These are phyloP conservation scores for Cylindroiulus punctatus DNA, from an alignment of 2,888 invertebrate species.

Conservation along the genomic window DNA sequence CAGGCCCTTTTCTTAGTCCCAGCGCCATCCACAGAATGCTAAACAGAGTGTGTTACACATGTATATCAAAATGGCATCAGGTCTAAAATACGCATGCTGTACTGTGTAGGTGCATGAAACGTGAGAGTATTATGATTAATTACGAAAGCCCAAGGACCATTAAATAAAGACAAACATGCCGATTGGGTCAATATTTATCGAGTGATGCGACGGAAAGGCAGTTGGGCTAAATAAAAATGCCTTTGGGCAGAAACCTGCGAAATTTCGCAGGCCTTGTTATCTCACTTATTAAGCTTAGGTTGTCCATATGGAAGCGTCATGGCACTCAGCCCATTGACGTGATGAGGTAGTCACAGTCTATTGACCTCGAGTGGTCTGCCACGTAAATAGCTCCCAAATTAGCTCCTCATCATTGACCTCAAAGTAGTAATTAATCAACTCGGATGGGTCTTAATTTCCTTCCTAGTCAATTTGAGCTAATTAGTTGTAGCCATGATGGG, in stretches of 20 bases:
- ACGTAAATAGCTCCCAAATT: constrained; percentile 1
- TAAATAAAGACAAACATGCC: constrained; percentile 2
- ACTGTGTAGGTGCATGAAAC: neutral
- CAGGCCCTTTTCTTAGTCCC: too few species aligned
- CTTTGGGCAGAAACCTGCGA: neutral
- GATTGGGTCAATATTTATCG: constrained; percentile 3
- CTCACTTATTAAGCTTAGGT: neutral
- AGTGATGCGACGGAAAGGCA: neutral
- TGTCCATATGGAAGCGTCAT: neutral
- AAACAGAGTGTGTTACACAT: too few species aligned
- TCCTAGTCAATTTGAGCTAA: neutral
- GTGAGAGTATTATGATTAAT: neutral
- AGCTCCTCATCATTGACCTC: neutral
- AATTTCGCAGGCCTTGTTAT: neutral
- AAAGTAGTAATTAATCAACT: constrained; percentile 34
- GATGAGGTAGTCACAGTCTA: constrained; percentile 11
- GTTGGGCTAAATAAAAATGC: neutral
- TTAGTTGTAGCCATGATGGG: neutral
- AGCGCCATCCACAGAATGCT: too few species aligned
- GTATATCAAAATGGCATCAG: too few species aligned
- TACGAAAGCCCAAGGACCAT: neutral
- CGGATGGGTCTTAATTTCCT: constrained; percentile 8
- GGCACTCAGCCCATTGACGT: neutral
- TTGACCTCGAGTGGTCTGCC: neutral
- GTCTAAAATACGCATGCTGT: neutral